A percentile compares a stretch with the other conserved stretches of the same genome.
Evolutionary conservation across 1,140 invertebrate species (phyloP).

Genomic region (Drosophila simulans): DNA sequence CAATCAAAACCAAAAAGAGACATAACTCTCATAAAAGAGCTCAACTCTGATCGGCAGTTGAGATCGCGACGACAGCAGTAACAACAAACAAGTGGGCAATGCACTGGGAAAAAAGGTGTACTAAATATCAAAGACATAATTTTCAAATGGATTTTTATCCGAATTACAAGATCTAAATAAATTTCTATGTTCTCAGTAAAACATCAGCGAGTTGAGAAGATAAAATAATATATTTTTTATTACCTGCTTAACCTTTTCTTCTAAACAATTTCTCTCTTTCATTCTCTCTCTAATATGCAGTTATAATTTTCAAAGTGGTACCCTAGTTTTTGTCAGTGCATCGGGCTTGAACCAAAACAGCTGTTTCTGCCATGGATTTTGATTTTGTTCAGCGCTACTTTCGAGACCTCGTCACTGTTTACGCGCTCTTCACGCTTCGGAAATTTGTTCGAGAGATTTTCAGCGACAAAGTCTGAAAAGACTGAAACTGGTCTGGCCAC

Average conservation of each 20-base stretch:
- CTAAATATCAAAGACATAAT: too few species aligned
- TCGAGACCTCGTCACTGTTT: constrained; percentile 9
- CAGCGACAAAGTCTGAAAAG: constrained; percentile 60
- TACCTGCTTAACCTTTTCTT: too few species aligned
- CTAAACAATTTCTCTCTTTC: too few species aligned
- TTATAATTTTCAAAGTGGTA: too few species aligned
- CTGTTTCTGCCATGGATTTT: constrained; percentile 50
- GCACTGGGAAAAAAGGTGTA: constrained; percentile 1
- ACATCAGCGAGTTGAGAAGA: too few species aligned
- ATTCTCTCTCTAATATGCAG: too few species aligned
- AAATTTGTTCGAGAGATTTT: constrained; percentile 71
- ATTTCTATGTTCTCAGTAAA: too few species aligned
- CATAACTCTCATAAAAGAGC: too few species aligned
- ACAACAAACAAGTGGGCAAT: constrained; percentile 34
- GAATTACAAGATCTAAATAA: too few species aligned
- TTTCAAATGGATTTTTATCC: too few species aligned
- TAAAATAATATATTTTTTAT: too few species aligned
- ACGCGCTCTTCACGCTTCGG: constrained; percentile 67
- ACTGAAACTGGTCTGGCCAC: constrained; percentile 72
- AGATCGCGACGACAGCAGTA: constrained; percentile 42
- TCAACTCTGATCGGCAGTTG: constrained; percentile 40
- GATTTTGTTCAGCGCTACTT: constrained; percentile 15
- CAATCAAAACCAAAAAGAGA: constrained; percentile 54
- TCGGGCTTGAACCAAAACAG: constrained; percentile 23
- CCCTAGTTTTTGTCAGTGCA: neutral